phyloP scores from a whole-genome alignment of 2,113 vertebrate species.

The Rhinolophus sinicus region DNA sequence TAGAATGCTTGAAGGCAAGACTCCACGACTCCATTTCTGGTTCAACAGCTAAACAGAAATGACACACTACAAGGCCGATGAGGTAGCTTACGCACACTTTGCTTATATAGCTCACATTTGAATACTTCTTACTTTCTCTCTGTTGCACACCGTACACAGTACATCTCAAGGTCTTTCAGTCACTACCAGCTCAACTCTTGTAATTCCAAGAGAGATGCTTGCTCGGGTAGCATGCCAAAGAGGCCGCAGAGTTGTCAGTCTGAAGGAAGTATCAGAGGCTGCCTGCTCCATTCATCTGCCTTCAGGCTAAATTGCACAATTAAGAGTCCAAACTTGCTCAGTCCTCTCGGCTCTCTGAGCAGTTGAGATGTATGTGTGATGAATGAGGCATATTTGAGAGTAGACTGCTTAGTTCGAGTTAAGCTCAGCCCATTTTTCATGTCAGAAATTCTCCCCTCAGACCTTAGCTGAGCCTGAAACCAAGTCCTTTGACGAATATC shows the following conservation, averaged over 20 bases:
- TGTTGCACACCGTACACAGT: not conserved
- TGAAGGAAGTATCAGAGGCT: not conserved
- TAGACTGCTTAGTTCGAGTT: not conserved
- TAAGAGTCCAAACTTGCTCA: not conserved
- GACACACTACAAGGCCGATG: not conserved
- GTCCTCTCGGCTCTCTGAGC: fast-evolving
- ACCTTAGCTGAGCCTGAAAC: slow-evolving; percentile 42
- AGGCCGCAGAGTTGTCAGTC: not conserved
- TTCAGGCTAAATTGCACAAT: not conserved
- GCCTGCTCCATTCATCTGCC: not conserved
- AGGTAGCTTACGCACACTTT: too few relatives aligned
- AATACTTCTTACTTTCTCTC: not conserved
- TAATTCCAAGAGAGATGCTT: not conserved
- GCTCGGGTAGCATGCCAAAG: not conserved
- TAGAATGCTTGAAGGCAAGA: not conserved
- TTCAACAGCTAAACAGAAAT: not conserved
- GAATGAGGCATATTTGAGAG: not conserved
- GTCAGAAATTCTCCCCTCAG: not conserved
- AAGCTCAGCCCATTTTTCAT: slow-evolving; percentile 10
- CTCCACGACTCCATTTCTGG: not conserved
- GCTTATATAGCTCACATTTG: not conserved
- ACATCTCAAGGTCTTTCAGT: not conserved
- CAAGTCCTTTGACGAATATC: slow-evolving; percentile 22
- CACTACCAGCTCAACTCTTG: not conserved
- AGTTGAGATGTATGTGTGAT: not conserved